Conservation (phyloP, 2,113 vertebrate species). For the Mobula hypostoma region DNA sequence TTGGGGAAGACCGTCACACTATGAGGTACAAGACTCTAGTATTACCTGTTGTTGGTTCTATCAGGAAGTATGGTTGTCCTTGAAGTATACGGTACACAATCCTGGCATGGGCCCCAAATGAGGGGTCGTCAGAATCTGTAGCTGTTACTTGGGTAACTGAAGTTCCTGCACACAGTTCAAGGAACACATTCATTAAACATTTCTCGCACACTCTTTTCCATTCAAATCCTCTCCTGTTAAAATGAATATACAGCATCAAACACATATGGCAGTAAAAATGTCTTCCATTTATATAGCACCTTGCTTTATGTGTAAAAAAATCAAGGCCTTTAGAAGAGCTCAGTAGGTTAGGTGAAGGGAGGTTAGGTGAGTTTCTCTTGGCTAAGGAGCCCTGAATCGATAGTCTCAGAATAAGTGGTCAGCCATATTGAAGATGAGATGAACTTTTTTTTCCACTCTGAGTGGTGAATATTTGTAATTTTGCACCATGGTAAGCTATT, state of each 20-base stretch:
- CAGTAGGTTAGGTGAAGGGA: too few species aligned
- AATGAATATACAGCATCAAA: neutral
- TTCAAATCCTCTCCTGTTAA: neutral
- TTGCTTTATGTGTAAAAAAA: too few species aligned
- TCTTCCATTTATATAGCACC: too few species aligned
- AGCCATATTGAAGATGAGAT: too few species aligned
- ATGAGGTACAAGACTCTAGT: neutral
- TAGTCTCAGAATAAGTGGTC: too few species aligned
- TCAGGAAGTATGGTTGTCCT: conserved; percentile 91
- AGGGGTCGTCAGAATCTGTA: conserved; percentile 78
- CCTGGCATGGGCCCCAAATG: conserved; percentile 73
- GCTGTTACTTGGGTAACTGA: conserved; percentile 86
- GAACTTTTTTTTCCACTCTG: too few species aligned
- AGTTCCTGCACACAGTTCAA: conserved; percentile 63
- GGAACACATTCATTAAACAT: neutral
- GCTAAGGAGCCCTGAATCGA: too few species aligned
- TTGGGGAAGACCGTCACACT: neutral
- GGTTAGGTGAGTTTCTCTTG: too few species aligned
- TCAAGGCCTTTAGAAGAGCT: too few species aligned
- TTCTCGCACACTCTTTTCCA: too few species aligned
- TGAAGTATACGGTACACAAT: conserved; percentile 80
- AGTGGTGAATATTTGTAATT: too few species aligned
- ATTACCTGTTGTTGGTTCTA: conserved; percentile 89
- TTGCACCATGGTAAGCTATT: too few species aligned
- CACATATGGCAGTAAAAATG: neutral